Evolutionary conservation across 2,113 vertebrate species (phyloP).

Genomic region (Pterophyllum scalare): DNA sequence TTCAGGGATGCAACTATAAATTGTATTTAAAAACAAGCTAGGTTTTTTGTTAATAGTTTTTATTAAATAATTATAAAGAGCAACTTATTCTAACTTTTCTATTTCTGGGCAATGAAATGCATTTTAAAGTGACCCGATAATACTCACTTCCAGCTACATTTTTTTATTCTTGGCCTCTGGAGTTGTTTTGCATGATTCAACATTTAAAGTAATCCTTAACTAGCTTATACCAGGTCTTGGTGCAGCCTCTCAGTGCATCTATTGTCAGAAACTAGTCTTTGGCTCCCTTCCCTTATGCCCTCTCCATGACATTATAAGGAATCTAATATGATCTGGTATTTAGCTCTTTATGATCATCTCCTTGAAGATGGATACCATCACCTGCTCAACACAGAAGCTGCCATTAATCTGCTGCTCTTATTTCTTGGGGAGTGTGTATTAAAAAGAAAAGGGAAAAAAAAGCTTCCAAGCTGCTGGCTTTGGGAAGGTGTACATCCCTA

Average conservation of each 20-base stretch:
- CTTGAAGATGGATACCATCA: not conserved
- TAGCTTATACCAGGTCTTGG: not conserved
- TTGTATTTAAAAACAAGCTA: not conserved
- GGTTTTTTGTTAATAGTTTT: not conserved
- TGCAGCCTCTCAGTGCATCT: not conserved
- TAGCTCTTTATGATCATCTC: not conserved
- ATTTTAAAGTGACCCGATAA: not conserved
- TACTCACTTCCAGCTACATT: no score
- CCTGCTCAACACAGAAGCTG: not conserved
- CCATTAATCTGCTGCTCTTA: not conserved
- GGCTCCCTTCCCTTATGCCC: not conserved
- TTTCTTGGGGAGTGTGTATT: not conserved
- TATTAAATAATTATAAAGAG: not conserved
- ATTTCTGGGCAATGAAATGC: not conserved
- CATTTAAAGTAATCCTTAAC: not conserved
- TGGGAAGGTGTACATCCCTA: no score
- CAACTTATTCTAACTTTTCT: not conserved
- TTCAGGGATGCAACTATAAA: not conserved
- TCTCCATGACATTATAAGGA: not conserved
- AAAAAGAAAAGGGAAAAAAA: not conserved
- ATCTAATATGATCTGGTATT: not conserved
- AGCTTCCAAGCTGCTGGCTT: no score
- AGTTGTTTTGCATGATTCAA: not conserved
- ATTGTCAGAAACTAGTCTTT: not conserved
- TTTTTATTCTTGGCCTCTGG: no score